These are phyloP conservation scores for Penelope pileata DNA, from an alignment of 2,113 vertebrate genomes.

Conservation along the genomic window DNA sequence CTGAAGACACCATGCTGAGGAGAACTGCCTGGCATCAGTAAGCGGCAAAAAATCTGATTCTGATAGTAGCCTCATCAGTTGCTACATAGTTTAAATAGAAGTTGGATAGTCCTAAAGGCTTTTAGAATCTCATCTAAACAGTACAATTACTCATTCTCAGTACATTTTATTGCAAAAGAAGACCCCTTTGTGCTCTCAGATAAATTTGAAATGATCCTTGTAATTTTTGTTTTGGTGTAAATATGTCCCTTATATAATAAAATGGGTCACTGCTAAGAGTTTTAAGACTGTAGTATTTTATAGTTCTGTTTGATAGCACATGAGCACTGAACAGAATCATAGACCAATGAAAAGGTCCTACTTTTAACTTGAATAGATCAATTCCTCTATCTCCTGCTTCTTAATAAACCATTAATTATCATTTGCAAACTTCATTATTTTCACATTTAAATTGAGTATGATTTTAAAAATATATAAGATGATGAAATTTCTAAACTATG, in stretches of 20 bases:
- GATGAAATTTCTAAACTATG: background rate
- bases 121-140: constrained; percentile 66
- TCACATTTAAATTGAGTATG: too few species aligned
- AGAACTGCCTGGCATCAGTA: constrained; percentile 53
- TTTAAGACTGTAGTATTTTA: background rate
- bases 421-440: background rate
- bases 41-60: constrained; percentile 61
- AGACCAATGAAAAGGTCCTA: background rate
- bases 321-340: background rate
- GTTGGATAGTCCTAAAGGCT: constrained; percentile 51
- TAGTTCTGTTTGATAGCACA: background rate
- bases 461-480: too few species aligned
- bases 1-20: constrained; percentile 44
- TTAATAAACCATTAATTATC: background rate
- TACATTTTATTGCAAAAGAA: constrained; percentile 45
- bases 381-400: background rate
- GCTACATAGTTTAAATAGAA: constrained; percentile 64
- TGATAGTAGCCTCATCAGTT: constrained; percentile 58
- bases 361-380: background rate
- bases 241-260: constrained; percentile 39
- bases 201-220: constrained; percentile 52
- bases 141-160: constrained; percentile 44
- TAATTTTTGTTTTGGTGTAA: constrained; percentile 62
- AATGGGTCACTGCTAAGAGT: background rate
- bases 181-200: constrained; percentile 11